These are phyloP conservation scores for Halichondria panicea DNA, from an alignment of 37 sponge, comb jelly and placozoan species.

Conservation along the genomic window DNA sequence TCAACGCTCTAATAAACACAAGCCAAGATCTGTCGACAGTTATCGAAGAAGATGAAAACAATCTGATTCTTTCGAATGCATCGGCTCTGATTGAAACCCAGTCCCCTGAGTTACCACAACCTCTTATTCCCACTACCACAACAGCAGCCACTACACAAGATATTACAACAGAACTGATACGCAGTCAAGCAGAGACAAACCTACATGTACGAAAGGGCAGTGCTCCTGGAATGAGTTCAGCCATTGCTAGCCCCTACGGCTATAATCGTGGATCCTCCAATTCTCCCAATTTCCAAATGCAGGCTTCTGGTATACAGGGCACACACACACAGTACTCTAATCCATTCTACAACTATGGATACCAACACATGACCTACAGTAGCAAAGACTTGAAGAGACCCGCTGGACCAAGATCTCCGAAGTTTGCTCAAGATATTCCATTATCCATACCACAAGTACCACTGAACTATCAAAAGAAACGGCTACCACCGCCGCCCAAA, in stretches of 20 bases:
- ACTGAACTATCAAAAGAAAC: neutral
- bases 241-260: too few relatives aligned
- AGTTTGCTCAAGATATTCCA: neutral
- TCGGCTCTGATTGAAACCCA: neutral
- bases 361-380: too few relatives aligned
- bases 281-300: too few relatives aligned
- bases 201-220: too few relatives aligned
- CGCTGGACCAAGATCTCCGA: conserved; percentile 16
- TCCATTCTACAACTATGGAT: conserved; percentile 12
- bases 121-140: conserved; percentile 18
- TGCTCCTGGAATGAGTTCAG: too few relatives aligned
- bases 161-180: neutral
- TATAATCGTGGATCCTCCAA: too few relatives aligned
- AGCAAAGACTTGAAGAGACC: conserved; percentile 2
- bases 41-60: conserved; percentile 6
- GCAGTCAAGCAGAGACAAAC: too few relatives aligned
- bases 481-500: conserved; percentile 1
- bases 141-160: neutral
- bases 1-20: neutral
- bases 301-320: too few relatives aligned
- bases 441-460: neutral
- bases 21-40: conserved; percentile 23
- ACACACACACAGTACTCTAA: too few relatives aligned
- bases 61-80: neutral
- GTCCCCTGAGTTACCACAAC: neutral